Base-by-base conservation (phyloP, 2,113 vertebrate species). In the Charadrius vociferus region DNA sequence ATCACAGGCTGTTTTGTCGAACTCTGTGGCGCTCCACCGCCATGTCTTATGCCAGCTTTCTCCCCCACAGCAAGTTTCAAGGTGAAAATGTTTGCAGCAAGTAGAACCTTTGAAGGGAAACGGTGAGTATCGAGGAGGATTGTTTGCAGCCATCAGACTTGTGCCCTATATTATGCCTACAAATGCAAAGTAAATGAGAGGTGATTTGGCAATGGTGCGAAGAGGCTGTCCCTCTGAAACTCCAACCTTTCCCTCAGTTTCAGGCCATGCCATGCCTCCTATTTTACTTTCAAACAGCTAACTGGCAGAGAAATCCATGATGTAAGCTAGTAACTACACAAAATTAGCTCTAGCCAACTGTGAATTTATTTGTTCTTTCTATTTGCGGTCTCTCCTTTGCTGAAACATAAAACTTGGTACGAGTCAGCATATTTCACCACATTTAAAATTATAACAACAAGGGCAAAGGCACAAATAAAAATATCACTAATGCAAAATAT, bases 311-410 rank as follows among this genome's bases (percentile, higher is more conserved):
- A 95, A 94, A 75, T 37, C 36, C 29, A 32, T 80, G 70, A 77
- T 32, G 34, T 66, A 70, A 93, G 27, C 62, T 58, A 70, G 73
- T 70, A 66, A 80, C 53, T 66, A 66, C 53, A 93, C 3, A 86
- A 90, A 96, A 91, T 91, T 90, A 91, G 23, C 49, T 75, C 66
- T 58, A 85, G 47, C 41, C 74, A 89, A 47, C 53, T 82, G 39
- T 84, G 47, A 95, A 94, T 87, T 85, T 21, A 80, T 90, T 92
- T 93, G 58, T 47, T 85, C 79, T 73, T 92, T 86, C 55, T 91
- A 63, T 86, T 89, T 92, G 59, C 65, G 82, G 79, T 37, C 55
- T 59, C 36, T 86, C 52, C 59, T 86, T 87, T 56, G 41, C 29
- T 83, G 55, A 92, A 97, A 92, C 12, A 68, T 32, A 87, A 86